Evolutionary conservation across 1,140 invertebrate genomes (phyloP), one percentile per base, ranked within the genome.

Genomic region (Glomeris maerens): DNA sequence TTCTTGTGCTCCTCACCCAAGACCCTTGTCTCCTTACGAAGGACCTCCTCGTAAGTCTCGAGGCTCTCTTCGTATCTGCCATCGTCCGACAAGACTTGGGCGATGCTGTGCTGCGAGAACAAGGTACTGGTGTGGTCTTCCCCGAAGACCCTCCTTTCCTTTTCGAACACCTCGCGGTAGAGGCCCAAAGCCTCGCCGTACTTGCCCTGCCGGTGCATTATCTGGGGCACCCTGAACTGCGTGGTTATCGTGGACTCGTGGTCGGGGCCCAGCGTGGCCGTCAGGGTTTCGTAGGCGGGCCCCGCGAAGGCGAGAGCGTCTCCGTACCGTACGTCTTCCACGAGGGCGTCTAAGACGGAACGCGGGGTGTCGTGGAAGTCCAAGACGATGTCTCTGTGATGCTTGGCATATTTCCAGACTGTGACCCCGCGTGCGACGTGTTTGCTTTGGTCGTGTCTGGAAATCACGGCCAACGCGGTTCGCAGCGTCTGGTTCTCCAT

Each of bases 1-100:
- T 47, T 47, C 14, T 40, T 41, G 44, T 60, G 54, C 47, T 55
- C 40, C 3, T 14, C 7, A 2, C 63, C 63, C 26, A 64, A 52
- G 29, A 56, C 36, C 2, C 47, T 48, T 47, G 55, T 57, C 10
- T 47, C 53, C 1, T 49, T 52, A 27, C 57, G 29, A 22, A 54
- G 59, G 14, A 62, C 56, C 45, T 55, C 36, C 50, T 53, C 28
- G 49, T 47, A 59, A 10, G 58, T 45, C 1, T 38, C 2, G 2
- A 54, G n/a, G 13, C 49, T 50, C 41, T 54, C 52, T 2, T 53
- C 44, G 1, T 53, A 25, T 47, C 27, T 46, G 2, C 42, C 52
- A 27, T 53, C 27, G 2, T 13, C 23, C 7, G 10, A 2, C 2
- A 54, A 27, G 2, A 53, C n/a, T 3, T 42, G 25, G 2, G 21